A percentile compares a stretch with the other conserved stretches of the same genome.
Conservation (phyloP, 1,140 invertebrate genomes). For the Gerris buenoi region DNA sequence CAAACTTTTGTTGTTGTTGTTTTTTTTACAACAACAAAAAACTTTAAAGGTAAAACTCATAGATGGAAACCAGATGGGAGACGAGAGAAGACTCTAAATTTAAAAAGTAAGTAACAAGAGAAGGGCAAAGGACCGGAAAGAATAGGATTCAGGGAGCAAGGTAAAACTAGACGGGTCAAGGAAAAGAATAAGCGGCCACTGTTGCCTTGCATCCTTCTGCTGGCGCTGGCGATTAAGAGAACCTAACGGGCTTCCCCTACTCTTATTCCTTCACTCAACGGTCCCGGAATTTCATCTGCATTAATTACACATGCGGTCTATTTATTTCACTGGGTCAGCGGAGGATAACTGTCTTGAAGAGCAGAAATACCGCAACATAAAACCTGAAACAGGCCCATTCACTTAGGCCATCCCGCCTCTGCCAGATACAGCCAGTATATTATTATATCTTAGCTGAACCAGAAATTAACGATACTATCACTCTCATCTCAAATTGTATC, state of each 20-base stretch:
- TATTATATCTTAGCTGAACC: too few species aligned
- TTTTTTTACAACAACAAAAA: too few species aligned
- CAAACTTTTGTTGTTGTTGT: too few species aligned
- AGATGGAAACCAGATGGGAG: too few species aligned
- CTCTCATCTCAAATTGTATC: too few species aligned
- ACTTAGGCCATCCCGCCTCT: too few species aligned
- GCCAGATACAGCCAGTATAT: too few species aligned
- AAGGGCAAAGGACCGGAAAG: too few species aligned
- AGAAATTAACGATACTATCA: too few species aligned
- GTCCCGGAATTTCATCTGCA: background rate
- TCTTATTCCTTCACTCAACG: background rate
- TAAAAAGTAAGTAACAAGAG: too few species aligned
- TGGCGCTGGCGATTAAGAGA: background rate
- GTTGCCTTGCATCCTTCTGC: background rate
- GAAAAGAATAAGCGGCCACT: background rate
- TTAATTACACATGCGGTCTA: background rate
- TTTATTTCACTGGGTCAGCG: background rate
- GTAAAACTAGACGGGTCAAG: background rate
- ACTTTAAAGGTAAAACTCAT: too few species aligned
- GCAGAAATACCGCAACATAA: background rate
- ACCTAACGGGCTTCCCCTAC: background rate
- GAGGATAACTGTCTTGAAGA: background rate
- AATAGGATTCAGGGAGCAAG: background rate
- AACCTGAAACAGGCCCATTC: background rate
- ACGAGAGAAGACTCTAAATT: too few species aligned